Evolutionary conservation across 2,797 vertebrate species (phyloP), one percentile per base, ranked within the genome.

Genomic region (Synaphobranchus kaupii): DNA sequence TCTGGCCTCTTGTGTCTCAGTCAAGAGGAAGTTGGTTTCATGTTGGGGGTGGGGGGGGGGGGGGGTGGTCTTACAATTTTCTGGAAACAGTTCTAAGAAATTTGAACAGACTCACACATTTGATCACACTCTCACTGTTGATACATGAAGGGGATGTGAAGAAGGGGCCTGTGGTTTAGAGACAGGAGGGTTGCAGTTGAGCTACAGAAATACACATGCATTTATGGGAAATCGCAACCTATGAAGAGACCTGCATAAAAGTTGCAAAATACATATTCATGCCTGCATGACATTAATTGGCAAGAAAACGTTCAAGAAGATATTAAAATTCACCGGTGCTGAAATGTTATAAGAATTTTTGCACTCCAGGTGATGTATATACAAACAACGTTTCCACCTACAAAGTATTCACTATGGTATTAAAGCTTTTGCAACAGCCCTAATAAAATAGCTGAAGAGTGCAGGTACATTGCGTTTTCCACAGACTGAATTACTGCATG

Each of bases 21-120:
- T 96, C 96, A 95, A 90, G 93, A 96, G 96, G 96, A 97, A 96
- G 96, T 96, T 96, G 96, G 95, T 96, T 96, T 95, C 91, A 92
- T 94, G 22, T 12, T 80, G 8, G 12, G 17, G 71, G 12, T 7
- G 13, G 71, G 71, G 44, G 20, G 81, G 9, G 47, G 60, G 86
- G 17, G 28, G 92, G 89, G 94, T 93, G 92, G 94, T 90, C 93
- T 90, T 4, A 89, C 91, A 91, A 88, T 39, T 4, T 90, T 92
- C 88, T 90, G 90, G 91, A 90, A 90, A 93, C 93, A 90, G 92
- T 96, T 96, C 95, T 95, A 93, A 96, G 96, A 96, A 97, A 95
- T 92, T 39, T 54, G 91, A 94, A 94, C 13, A 15, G 13, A 60
- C 17, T 66, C 60, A 76, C 93, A 94, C 91, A 90, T 93, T 39